Base-by-base conservation (phyloP, 2,888 invertebrate genomes). In the Zeuzera pyrina region DNA sequence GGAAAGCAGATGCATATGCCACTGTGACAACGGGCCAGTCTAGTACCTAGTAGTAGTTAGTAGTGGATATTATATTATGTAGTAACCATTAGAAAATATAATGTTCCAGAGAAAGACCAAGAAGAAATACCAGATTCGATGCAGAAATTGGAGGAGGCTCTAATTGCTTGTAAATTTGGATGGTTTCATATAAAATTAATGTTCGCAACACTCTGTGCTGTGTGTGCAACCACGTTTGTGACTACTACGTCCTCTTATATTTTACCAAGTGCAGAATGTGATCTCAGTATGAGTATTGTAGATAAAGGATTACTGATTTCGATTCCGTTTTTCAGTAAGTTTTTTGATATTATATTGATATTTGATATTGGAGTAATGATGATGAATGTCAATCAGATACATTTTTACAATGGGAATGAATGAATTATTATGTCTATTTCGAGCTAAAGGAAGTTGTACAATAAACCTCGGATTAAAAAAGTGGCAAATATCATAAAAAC, bases 201-300 rank as follows among this genome's bases (percentile, higher is more conserved):
- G 24, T 34, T 57, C 1, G 58, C 62, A 0, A 54, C 57, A 1
- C 14, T 69, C n/a, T 43, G 53, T 7, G 51, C 62, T 0, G 45
- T 44, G 1, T 47, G 57, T n/a, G 52, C 67, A 0, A 45, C 56
- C 1, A 53, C 57, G 2, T 43, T 54, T 29, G 57, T 62, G 0
- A 61, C 61, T 0, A 62, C 65, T 0, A 61, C 63, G 1, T 54
- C 65, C 0, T 66, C 70, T 0, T 70, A 60, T 26, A 57, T 70
- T 4, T 41, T 70, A 13, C 61, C 70, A 1, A 59, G 50, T 15
- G 68, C 70, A 0, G 70, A 70, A 36, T 70, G 70, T 35, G 68
- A 70, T 33, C 41, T 70, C 2, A 37, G 52, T 2, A 66, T 70
- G 66, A 50, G 45, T 8, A 58, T 62, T 13, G 57, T 63, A 52